A percentile compares a stretch with the other conserved stretches of the same genome.
Conservation (phyloP, 2,797 vertebrate genomes). For the Tangara arthus region DNA sequence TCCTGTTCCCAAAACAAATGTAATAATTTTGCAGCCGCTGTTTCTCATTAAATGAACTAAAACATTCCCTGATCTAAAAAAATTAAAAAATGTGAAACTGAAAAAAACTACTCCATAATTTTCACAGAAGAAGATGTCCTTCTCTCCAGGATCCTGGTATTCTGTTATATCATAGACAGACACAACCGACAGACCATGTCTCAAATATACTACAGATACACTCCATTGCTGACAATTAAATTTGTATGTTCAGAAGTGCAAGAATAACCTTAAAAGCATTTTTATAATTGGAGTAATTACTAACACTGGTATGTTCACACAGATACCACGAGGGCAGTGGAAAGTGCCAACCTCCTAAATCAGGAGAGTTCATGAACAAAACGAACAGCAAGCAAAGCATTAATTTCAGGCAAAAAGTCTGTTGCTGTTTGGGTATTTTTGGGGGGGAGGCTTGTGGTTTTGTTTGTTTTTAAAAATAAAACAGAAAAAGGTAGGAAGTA, state of each 20-base stretch:
- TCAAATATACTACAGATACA: background rate
- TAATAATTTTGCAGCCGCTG: background rate
- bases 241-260: background rate
- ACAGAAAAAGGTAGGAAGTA: background rate
- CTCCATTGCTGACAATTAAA: background rate
- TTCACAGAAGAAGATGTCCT: background rate
- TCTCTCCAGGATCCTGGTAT: background rate
- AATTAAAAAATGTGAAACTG: background rate
- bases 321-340: background rate
- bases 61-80: background rate
- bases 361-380: background rate
- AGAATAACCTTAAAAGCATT: background rate
- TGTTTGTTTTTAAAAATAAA: background rate
- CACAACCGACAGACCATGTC: accelerated
- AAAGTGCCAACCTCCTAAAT: background rate
- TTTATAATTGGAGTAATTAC: background rate
- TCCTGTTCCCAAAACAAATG: background rate
- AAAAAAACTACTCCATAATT: background rate
- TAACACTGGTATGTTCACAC: background rate
- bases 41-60: background rate
- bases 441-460: background rate
- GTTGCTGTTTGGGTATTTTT: background rate
- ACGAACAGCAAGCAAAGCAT: background rate
- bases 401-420: background rate
- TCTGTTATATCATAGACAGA: accelerated